These are phyloP conservation scores for Phainopepla nitens DNA, from an alignment of 2,113 vertebrate genomes.

Conservation along the genomic window DNA sequence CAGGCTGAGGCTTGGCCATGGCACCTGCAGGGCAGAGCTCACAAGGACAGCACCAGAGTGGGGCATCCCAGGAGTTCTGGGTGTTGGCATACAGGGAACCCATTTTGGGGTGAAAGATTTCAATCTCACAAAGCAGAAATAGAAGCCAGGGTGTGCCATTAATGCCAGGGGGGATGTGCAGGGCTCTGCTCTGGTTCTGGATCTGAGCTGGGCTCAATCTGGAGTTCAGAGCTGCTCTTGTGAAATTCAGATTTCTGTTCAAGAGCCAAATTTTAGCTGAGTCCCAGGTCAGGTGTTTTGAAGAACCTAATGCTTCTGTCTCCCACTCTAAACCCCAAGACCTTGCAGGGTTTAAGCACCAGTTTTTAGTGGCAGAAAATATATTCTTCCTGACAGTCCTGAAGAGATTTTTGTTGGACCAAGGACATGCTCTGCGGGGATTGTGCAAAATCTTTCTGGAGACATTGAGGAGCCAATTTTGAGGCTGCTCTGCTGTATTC, in stretches of 20 bases:
- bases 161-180: neutral
- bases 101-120: neutral
- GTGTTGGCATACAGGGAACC: neutral
- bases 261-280: neutral
- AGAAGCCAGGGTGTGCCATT: neutral
- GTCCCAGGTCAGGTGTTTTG: neutral
- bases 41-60: rapidly evolving
- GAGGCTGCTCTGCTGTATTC: neutral
- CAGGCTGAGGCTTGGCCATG: neutral
- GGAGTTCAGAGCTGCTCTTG: neutral
- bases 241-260: neutral
- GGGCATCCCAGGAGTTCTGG: neutral
- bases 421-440: neutral
- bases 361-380: neutral
- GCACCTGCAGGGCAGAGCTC: neutral
- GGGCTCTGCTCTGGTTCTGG: neutral
- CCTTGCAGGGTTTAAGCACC: neutral
- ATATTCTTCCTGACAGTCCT: neutral
- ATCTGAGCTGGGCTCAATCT: neutral
- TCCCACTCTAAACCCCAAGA: neutral
- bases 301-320: neutral
- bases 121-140: neutral
- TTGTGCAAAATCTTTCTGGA: neutral
- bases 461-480: neutral
- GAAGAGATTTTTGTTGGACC: neutral